Base-by-base conservation (phyloP, 2,113 vertebrate species). In the Apaloderma vittatum region DNA sequence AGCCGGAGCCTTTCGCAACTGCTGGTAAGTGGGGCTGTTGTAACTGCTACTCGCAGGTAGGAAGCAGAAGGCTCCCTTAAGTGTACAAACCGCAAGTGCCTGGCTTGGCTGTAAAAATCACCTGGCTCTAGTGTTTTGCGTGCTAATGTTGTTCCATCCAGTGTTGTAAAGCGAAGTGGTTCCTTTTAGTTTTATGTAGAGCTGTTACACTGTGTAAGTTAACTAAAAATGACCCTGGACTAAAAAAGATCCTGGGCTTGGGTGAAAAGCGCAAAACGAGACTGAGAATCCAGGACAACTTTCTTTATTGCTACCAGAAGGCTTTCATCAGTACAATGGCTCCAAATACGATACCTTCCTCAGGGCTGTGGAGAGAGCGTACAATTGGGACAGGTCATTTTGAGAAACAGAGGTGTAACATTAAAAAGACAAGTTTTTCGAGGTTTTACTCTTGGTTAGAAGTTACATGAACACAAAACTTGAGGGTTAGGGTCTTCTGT, bases 291-390 rank as follows among this genome's bases (percentile, higher is more conserved):
- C 97, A 98, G 98, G 98, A 98, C 98, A 98, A 98, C 97, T 76
- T 98, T 97, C 94, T 98, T 99, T 98, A 98, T 99, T 98, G 98
- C 97, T 98, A 98, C 98, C 98, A 98, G 98, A 98, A 98, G 98
- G 97, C 97, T 97, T 98, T 97, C 94, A 97, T 94, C 97, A 97
- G 97, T 83, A 97, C 96, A 97, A 98, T 86, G 94, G 97, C 97
- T 98, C 95, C 94, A 79, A 95, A 78, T 87, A 94, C 86, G 11
- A 94, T 98, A 97, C 98, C 97, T 97, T 98, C 93, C 93, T 98
- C 97, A 98, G 97, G 96, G 98, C 97, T 97, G 97, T 78, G 96
- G 97, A 98, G 96, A 97, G 98, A 98, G 97, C 98, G 97, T 96
- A 95, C 92, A 92, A 65, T 93, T 7, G 92, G 90, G 90, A 92